phyloP scores from a whole-genome alignment of 2,888 invertebrate genomes.

The Ephialtes manifestator region DNA sequence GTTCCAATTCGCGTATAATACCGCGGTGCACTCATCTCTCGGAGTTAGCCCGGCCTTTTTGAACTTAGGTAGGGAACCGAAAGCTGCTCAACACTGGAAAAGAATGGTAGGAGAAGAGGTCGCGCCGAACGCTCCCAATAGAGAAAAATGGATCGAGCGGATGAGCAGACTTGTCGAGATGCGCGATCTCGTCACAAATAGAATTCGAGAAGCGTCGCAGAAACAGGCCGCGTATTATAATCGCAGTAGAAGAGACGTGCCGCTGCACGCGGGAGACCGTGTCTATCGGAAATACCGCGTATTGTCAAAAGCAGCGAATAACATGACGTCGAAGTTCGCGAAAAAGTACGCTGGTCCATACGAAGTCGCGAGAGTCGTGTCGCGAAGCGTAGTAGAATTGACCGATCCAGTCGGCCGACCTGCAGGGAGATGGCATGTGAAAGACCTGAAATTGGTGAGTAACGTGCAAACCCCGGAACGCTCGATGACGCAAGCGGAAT shows the following conservation, averaged over 20 bases:
- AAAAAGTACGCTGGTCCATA: slow-evolving; percentile 71
- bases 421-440: too few species aligned
- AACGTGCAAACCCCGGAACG: too few species aligned
- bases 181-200: too few species aligned
- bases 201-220: too few species aligned
- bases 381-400: not conserved
- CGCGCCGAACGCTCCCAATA: not conserved
- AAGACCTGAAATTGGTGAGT: too few species aligned
- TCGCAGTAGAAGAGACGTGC: not conserved
- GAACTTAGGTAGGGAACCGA: not conserved
- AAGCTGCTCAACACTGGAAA: not conserved
- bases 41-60: not conserved
- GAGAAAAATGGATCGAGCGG: not conserved
- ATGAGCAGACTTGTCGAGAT: too few species aligned
- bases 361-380: slow-evolving; percentile 1
- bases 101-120: not conserved
- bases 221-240: too few species aligned
- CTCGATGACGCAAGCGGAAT: too few species aligned
- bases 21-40: not conserved
- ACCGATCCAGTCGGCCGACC: too few species aligned
- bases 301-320: slow-evolving; percentile 57
- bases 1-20: not conserved
- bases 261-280: slow-evolving; percentile 4
- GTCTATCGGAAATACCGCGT: slow-evolving; percentile 41
- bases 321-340: too few species aligned